These are phyloP conservation scores for Bedellia somnulentella DNA, from an alignment of 2,888 invertebrate genomes.

Conservation along the genomic window DNA sequence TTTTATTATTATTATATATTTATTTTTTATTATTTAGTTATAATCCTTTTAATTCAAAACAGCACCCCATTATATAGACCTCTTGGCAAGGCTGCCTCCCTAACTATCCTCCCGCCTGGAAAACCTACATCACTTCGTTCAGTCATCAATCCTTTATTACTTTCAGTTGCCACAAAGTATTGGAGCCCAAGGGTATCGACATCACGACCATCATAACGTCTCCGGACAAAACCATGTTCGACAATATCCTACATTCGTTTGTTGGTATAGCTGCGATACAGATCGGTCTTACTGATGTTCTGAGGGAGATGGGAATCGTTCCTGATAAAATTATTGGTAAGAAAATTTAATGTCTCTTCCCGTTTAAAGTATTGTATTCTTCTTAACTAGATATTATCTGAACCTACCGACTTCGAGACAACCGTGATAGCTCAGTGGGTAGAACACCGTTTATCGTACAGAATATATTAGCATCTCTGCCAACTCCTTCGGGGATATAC, in stretches of 20 bases:
- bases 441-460: too few species aligned
- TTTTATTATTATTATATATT: too few species aligned
- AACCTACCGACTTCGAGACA: too few species aligned
- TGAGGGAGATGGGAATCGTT: constrained; percentile 17
- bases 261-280: constrained; percentile 66
- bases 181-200: constrained; percentile 53
- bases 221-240: constrained; percentile 52
- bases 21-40: too few species aligned
- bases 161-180: constrained; percentile 43
- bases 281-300: constrained; percentile 43
- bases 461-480: too few species aligned
- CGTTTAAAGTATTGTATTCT: background rate
- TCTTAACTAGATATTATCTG: background rate
- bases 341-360: background rate
- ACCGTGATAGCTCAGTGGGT: too few species aligned
- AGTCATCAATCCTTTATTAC: too few species aligned
- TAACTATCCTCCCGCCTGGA: too few species aligned
- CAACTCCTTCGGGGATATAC: background rate
- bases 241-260: constrained; percentile 65
- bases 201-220: constrained; percentile 47
- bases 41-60: too few species aligned
- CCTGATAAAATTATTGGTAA: constrained; percentile 49
- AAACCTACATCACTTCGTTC: too few species aligned
- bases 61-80: too few species aligned
- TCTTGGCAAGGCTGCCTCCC: too few species aligned